Percentiles rank a stretch among this genome's conserved stretches.
These are phyloP conservation scores for Apeira syringaria DNA, from an alignment of 2,888 invertebrate genomes.

Conservation along the genomic window DNA sequence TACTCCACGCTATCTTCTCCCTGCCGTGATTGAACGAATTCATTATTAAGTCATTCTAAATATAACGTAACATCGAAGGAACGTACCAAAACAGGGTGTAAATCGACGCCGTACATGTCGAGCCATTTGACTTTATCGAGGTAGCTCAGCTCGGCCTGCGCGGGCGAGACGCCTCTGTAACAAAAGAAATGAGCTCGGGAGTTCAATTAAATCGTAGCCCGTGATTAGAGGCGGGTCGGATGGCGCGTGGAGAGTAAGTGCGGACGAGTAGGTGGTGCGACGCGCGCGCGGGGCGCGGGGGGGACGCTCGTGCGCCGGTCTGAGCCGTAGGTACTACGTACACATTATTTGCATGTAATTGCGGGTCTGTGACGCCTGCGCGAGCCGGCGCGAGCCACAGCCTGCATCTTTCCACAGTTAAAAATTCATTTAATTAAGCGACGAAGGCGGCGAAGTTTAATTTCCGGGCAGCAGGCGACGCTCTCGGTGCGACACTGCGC, in stretches of 20 bases:
- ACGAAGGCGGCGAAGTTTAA: conserved; percentile 70
- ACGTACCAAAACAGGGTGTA: conserved; percentile 97
- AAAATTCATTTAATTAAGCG: conserved; percentile 80
- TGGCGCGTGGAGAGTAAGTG: conserved; percentile 53
- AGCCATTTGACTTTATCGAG: conserved; percentile 99
- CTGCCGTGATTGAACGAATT: conserved; percentile 69
- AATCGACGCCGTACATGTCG: conserved; percentile 98
- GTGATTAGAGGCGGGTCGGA: conserved; percentile 54
- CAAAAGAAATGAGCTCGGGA: conserved; percentile 38
- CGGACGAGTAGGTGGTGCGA: conserved; percentile 59
- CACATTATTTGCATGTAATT: conserved; percentile 81
- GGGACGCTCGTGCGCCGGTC: conserved; percentile 39
- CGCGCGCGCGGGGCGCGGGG: no score
- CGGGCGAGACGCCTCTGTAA: conserved; percentile 93
- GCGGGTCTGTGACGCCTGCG: conserved; percentile 64
- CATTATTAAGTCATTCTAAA: conserved; percentile 11
- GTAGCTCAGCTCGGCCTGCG: conserved; percentile 96
- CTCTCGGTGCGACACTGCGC: conserved; percentile 60
- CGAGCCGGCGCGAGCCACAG: conserved; percentile 50
- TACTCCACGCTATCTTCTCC: conserved; percentile 98
- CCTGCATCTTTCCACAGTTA: conserved; percentile 76
- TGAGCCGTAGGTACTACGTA: conserved; percentile 61
- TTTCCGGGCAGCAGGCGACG: conserved; percentile 62
- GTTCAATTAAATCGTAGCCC: conserved; percentile 55
- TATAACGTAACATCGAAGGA: conserved; percentile 1